phyloP scores from a whole-genome alignment of 2,797 vertebrate species.

The Aldrovandia affinis region DNA sequence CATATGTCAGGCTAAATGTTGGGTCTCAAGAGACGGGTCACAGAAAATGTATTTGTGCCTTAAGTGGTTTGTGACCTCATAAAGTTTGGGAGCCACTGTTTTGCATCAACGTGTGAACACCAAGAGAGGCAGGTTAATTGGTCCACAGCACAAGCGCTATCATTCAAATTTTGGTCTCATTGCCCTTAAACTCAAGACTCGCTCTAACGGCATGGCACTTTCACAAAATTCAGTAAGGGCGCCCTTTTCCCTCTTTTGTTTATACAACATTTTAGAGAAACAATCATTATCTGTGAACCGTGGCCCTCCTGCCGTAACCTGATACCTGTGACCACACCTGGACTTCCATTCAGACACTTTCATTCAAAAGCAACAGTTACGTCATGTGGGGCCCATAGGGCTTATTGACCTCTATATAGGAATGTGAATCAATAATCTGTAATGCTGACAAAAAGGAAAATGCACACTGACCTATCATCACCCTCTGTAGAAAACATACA shows the following conservation, averaged over 20 bases:
- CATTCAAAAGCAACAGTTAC: conserved; percentile 15
- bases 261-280: neutral
- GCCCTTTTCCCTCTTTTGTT: too few species aligned
- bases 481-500: neutral
- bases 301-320: neutral
- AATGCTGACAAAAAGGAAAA: neutral
- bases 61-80: too few species aligned
- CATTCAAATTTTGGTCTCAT: conserved; percentile 58
- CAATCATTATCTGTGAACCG: neutral
- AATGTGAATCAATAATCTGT: neutral
- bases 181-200: conserved; percentile 43
- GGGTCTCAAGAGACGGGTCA: conserved; percentile 31
- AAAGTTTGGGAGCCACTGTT: too few species aligned
- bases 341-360: conserved; percentile 35
- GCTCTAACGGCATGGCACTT: too few species aligned
- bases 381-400: neutral
- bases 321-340: neutral
- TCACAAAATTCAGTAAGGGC: too few species aligned
- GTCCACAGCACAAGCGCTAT: conserved; percentile 40
- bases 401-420: neutral
- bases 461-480: neutral
- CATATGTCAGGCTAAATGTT: too few species aligned
- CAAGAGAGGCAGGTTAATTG: conserved; percentile 36
- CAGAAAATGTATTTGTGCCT: too few species aligned
- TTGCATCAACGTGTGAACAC: too few species aligned